Percentiles rank a stretch among this genome's conserved stretches.
phyloP scores from a whole-genome alignment of 2,797 vertebrate species.

The Meda fulgida region DNA sequence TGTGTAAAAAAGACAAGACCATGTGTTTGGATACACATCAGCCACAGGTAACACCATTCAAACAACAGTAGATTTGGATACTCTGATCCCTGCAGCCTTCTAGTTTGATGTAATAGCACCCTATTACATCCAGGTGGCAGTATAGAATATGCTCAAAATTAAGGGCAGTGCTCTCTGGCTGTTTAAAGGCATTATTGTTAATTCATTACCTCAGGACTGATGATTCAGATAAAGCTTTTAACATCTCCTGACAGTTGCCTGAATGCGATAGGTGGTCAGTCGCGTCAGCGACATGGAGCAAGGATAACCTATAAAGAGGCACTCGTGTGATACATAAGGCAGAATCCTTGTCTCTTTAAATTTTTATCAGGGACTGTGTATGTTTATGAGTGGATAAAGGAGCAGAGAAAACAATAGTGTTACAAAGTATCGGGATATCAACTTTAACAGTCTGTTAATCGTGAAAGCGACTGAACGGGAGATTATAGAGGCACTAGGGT shows the following conservation, averaged over 20 bases:
- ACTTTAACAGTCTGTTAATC: conserved; percentile 64
- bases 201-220: conserved; percentile 11
- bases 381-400: conserved; percentile 35
- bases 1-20: conserved; percentile 41
- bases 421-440: conserved; percentile 59
- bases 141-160: conserved; percentile 39
- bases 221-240: conserved; percentile 46
- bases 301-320: conserved; percentile 67
- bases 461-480: not conserved
- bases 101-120: conserved; percentile 40
- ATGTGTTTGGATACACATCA: conserved; percentile 35
- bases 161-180: conserved; percentile 38
- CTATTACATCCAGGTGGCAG: conserved; percentile 52
- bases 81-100: conserved; percentile 21
- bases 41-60: conserved; percentile 47
- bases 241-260: conserved; percentile 51
- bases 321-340: conserved; percentile 77
- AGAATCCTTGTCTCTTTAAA: conserved; percentile 61
- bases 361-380: conserved; percentile 50
- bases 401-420: conserved; percentile 63
- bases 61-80: conserved; percentile 25
- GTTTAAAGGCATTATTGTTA: conserved; percentile 45
- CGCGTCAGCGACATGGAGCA: conserved; percentile 19
- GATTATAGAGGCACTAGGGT: conserved; percentile 6
- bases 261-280: conserved; percentile 32